Conservation (phyloP, 2,113 vertebrate species). For the Oxygymnocypris stewartii region DNA sequence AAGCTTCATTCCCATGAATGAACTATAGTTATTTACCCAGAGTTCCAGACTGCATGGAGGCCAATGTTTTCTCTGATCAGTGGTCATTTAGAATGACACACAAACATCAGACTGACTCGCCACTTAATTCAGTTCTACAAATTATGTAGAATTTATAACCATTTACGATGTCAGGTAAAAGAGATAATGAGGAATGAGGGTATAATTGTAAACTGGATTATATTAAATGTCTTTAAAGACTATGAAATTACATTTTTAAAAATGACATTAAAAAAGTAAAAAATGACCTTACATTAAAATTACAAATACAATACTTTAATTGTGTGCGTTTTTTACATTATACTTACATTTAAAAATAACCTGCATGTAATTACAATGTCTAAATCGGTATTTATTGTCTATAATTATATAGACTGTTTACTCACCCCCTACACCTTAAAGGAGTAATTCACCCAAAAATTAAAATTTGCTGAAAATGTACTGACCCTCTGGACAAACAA, state of each 20-base stretch:
- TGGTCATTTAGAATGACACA: slow-evolving; percentile 42
- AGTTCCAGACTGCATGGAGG: slow-evolving; percentile 64
- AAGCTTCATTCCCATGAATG: slow-evolving; percentile 70
- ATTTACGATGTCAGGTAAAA: too few relatives aligned
- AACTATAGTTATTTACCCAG: slow-evolving; percentile 71
- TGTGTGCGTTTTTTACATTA: neutral
- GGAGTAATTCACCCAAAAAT: too few relatives aligned
- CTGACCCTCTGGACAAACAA: too few relatives aligned
- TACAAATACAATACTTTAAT: neutral
- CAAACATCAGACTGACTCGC: neutral
- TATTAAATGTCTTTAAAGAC: neutral
- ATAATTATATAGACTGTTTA: neutral
- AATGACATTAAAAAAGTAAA: neutral
- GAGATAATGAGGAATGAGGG: neutral
- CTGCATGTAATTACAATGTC: neutral
- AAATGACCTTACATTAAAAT: too few relatives aligned
- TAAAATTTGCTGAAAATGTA: too few relatives aligned
- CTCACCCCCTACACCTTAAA: neutral
- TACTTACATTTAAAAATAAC: neutral
- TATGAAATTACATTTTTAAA: too few relatives aligned
- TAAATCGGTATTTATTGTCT: neutral
- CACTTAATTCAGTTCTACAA: slow-evolving; percentile 11
- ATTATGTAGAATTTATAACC: neutral
- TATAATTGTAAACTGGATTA: neutral
- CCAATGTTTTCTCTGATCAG: slow-evolving; percentile 54